phyloP scores from a whole-genome alignment of 1,140 invertebrate genomes.

The Platyura marginata region DNA sequence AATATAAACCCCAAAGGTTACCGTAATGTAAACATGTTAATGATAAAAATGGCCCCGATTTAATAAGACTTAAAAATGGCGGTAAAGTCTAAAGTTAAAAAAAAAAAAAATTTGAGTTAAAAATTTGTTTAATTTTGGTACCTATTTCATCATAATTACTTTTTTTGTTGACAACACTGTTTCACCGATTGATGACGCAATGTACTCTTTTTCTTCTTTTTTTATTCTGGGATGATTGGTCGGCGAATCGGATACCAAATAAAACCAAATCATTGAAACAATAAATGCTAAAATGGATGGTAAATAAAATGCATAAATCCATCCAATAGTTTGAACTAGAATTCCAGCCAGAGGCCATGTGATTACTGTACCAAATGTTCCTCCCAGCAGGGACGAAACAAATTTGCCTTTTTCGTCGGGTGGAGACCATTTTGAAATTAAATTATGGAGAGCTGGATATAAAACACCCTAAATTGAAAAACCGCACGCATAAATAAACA shows the following conservation, averaged over 20 bases:
- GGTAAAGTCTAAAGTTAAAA: slow-evolving; percentile 27
- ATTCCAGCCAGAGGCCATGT: slow-evolving; percentile 42
- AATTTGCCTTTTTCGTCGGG: slow-evolving; percentile 62
- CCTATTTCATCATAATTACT: slow-evolving; percentile 9
- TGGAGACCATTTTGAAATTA: slow-evolving; percentile 55
- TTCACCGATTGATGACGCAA: slow-evolving; percentile 16
- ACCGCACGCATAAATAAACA: too few relatives aligned
- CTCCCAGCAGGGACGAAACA: slow-evolving; percentile 50
- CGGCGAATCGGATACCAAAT: slow-evolving; percentile 43
- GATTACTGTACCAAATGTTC: slow-evolving; percentile 56
- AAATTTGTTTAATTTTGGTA: neutral
- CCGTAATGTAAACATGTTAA: slow-evolving; percentile 49
- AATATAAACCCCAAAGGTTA: slow-evolving; percentile 60
- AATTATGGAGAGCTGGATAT: slow-evolving; percentile 48
- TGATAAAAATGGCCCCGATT: slow-evolving; percentile 46
- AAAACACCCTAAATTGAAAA: slow-evolving; percentile 46
- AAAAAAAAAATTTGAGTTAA: slow-evolving; percentile 1
- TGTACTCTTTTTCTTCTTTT: slow-evolving; percentile 50
- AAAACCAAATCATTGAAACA: slow-evolving; percentile 38
- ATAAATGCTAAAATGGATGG: slow-evolving; percentile 33
- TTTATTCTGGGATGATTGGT: slow-evolving; percentile 51
- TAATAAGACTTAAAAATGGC: slow-evolving; percentile 35
- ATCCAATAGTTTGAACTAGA: slow-evolving; percentile 36
- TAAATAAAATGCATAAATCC: slow-evolving; percentile 47
- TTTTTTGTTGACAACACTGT: slow-evolving; percentile 13